Evolutionary conservation across 1,140 invertebrate species (phyloP), one percentile per base, ranked within the genome.

Genomic region (Pseudomyrmex concolor): DNA sequence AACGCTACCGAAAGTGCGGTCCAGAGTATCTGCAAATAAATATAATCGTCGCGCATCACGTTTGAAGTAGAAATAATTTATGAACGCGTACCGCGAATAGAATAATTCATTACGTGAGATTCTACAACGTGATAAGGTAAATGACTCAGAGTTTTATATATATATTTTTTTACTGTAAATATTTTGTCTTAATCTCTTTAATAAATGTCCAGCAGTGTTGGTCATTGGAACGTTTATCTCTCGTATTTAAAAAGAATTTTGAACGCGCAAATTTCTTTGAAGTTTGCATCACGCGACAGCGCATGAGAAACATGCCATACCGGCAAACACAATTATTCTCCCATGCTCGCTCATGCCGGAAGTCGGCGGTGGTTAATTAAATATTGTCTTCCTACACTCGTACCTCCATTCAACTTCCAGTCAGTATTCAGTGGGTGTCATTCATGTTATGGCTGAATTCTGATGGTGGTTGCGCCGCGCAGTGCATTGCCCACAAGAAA

Each of bases 1-100:
- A 98, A 94, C 62, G 97, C 97, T 87, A 98, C 95, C 17, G 97
- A 98, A 83, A 98, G 92, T 15, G 97, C 97, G 63, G 97, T 98
- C 97, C 97, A 98, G 90, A 98, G 94, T 89, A 98, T 97, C 97
- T 98, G 94, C 2, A 95, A 34, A 71, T 17, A 12, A 57, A 57
- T 71, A 22, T 43, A 51, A 12, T 51, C 19, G 17, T 12, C 19
- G 19, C 19, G 19, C 17, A 19, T 1, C 3, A 60, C 5, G 34
- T 64, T 66, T 7, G 1, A 19, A 45, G 1, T n/a, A 4, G 12
- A 48, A 66, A 17, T n/a, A n/a, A 63, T 63, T 4, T 15, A 63
- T 7, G 34, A 5, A 34, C 34, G 34, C 34, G 34, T 34, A 34
- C 34, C 5, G 34, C 34, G 34, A 34, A 5, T 34, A 34, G 34